phyloP scores from a whole-genome alignment of 2,888 invertebrate species.

The Dryomyza anilis region DNA sequence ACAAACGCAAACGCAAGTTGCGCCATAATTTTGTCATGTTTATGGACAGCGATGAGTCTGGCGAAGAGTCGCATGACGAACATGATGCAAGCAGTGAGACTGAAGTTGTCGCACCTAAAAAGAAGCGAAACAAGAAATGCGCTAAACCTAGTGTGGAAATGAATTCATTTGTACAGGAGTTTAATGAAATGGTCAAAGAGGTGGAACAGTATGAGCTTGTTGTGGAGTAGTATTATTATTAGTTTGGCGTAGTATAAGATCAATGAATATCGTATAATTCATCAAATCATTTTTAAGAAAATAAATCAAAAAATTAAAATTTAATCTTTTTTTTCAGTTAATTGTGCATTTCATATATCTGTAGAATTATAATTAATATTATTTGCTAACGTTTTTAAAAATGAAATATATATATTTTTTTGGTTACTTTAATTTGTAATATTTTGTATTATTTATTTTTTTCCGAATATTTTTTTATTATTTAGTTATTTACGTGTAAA shows the following conservation, averaged over 20 bases:
- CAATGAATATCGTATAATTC: not conserved
- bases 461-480: not conserved
- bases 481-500: too few relatives aligned
- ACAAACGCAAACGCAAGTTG: slow-evolving; percentile 46
- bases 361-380: not conserved
- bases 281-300: not conserved
- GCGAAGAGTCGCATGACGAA: slow-evolving; percentile 37
- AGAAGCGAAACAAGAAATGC: slow-evolving; percentile 40
- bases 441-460: not conserved
- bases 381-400: not conserved
- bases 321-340: not conserved
- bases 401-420: not conserved
- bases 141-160: slow-evolving; percentile 40
- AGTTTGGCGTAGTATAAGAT: too few relatives aligned
- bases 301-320: not conserved
- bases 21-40: slow-evolving; percentile 43
- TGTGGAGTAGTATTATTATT: slow-evolving; percentile 42
- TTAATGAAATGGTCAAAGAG: slow-evolving; percentile 55
- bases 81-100: slow-evolving; percentile 35
- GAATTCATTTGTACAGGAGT: slow-evolving; percentile 48
- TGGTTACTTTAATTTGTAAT: not conserved
- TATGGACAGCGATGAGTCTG: slow-evolving; percentile 49
- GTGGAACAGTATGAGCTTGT: slow-evolving; percentile 51
- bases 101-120: slow-evolving; percentile 29
- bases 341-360: not conserved